Conservation (phyloP, 2,797 vertebrate species). For the Miopithecus talapoin region DNA sequence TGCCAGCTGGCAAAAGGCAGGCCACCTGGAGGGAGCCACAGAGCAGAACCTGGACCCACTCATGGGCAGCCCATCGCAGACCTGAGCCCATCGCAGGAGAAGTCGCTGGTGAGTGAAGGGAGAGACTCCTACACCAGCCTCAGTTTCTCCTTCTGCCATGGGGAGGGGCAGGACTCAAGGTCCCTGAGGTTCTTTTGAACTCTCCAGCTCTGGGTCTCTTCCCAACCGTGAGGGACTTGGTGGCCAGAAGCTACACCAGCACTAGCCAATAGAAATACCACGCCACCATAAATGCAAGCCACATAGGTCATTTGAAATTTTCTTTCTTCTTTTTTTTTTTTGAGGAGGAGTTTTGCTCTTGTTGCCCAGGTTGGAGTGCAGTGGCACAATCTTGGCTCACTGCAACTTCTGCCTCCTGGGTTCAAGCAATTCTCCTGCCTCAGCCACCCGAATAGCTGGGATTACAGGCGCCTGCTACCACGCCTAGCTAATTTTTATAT, state of each 20-base stretch:
- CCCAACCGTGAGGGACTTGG: background rate
- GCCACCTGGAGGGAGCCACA: background rate
- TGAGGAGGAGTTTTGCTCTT: too few relatives aligned
- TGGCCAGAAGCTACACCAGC: too few relatives aligned
- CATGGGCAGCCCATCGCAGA: slow-evolving; percentile 59
- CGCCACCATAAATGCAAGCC: background rate
- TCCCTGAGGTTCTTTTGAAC: background rate
- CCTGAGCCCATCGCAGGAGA: slow-evolving; percentile 87
- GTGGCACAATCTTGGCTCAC: too few relatives aligned
- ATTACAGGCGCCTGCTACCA: too few relatives aligned
- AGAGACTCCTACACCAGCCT: background rate
- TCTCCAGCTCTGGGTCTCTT: background rate
- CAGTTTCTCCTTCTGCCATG: background rate
- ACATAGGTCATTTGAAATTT: background rate
- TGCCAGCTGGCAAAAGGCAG: background rate
- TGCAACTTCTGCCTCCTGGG: too few relatives aligned
- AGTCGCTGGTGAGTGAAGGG: slow-evolving; percentile 81
- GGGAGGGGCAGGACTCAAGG: background rate
- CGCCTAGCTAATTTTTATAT: too few relatives aligned
- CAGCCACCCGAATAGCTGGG: too few relatives aligned
- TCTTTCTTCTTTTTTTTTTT: background rate
- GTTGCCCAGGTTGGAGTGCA: too few relatives aligned
- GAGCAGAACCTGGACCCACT: background rate
- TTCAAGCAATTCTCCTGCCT: too few relatives aligned
- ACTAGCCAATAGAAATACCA: background rate